Conservation (phyloP, 2,888 invertebrate species). For the Sepiola atlantica region DNA sequence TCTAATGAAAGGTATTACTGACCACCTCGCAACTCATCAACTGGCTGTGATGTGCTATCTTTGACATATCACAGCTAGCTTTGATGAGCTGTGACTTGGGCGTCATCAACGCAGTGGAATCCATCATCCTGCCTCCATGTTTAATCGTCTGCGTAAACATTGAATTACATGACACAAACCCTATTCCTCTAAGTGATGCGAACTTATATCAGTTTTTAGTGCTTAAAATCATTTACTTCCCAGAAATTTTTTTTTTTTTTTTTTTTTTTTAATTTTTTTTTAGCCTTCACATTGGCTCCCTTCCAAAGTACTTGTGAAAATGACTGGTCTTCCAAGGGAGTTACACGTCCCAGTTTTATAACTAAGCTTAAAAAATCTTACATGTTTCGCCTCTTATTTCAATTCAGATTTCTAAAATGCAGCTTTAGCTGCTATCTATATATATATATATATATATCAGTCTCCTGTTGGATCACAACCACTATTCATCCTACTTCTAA, state of each 20-base stretch:
- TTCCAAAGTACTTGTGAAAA: neutral
- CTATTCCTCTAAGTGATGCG: too few relatives aligned
- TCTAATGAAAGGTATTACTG: too few relatives aligned
- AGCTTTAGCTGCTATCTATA: too few relatives aligned
- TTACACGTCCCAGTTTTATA: too few relatives aligned
- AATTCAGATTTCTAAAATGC: too few relatives aligned
- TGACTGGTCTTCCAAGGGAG: too few relatives aligned
- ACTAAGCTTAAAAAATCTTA: too few relatives aligned
- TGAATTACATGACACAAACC: neutral
- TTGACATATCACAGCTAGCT: conserved; percentile 72
- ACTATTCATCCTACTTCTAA: too few relatives aligned
- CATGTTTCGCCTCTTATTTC: too few relatives aligned
- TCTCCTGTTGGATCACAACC: too few relatives aligned
- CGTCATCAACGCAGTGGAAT: neutral
- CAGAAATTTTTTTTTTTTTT: neutral
- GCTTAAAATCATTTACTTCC: neutral
- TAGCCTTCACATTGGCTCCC: neutral
- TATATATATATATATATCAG: too few relatives aligned
- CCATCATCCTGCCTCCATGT: neutral
- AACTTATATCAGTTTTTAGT: too few relatives aligned
- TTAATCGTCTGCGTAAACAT: neutral
- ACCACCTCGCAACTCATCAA: conserved; percentile 54
- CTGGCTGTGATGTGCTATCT: conserved; percentile 62
- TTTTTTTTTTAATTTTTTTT: neutral
- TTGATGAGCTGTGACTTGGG: conserved; percentile 65